Evolutionary conservation across 2,888 invertebrate species (phyloP), one percentile per base, ranked within the genome.

Genomic region (Julus scanicus): DNA sequence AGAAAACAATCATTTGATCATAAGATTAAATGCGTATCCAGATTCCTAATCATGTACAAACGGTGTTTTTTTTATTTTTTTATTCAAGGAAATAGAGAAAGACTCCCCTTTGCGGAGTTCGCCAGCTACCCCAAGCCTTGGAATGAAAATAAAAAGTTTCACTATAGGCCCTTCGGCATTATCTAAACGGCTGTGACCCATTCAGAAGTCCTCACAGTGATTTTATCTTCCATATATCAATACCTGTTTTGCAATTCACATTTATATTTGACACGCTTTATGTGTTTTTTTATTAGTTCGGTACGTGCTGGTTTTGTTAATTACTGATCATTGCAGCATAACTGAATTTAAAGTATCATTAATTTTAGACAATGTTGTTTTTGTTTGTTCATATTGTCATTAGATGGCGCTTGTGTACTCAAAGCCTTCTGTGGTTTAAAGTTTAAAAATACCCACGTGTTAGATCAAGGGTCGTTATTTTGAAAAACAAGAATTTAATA

Each of bases 111-210:
- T 89, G 85, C 48, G 29, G 29, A 88, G 20, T 48, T 87, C 87
- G 63, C 89, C 57, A 53, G 87, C 48, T 84, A 89, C 44, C 86
- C 90, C 84, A 87, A 89, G 84, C 80, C 86, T 89, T 87, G 89
- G 86, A 89, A 2, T 89, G 83, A 90, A 90, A 85, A 88, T 89
- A 87, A 90, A 90, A 87, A 89, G 89, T 87, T 89, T 88, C 49
- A 89, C 90, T 11, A 86, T 90, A 11, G 90, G 90, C 15, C 48
- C 89, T 71, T 88, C 89, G n/a, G 49, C 89, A 29, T 39, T 85
- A 40, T n/a, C 53, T 2, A 88, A 88, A 88, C 86, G 88, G 3
- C 13, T 71, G 80, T 87, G 71, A 84, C 6, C 20, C n/a, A 11
- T 39, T 87, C 71, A 15, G 2, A 29, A 20, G 0, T 1, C 13